Evolutionary conservation across 2,797 vertebrate genomes (phyloP).

Genomic region (Lacerta bilineata): DNA sequence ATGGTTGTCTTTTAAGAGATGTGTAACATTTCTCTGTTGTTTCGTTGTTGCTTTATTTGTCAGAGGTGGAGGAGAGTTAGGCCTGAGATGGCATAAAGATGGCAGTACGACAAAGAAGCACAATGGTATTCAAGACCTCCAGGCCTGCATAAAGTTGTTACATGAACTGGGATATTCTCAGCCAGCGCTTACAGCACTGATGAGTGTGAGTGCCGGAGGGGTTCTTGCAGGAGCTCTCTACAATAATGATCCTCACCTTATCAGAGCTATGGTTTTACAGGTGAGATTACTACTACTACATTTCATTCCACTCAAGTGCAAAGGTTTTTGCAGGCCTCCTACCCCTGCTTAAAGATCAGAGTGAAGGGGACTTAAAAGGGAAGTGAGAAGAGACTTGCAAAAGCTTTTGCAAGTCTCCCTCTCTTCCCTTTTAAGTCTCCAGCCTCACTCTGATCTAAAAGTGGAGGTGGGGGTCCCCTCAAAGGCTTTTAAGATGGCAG

Average conservation of each 20-base stretch:
- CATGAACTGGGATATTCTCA: slow-evolving; percentile 87
- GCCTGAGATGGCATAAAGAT: slow-evolving; percentile 90
- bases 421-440: not conserved
- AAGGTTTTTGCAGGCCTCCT: not conserved
- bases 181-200: slow-evolving; percentile 84
- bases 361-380: no score
- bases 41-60: slow-evolving; percentile 61
- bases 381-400: no score
- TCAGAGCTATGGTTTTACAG: slow-evolving; percentile 88
- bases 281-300: slow-evolving; percentile 75
- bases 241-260: slow-evolving; percentile 86
- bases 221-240: slow-evolving; percentile 92
- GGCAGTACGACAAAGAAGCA: slow-evolving; percentile 87
- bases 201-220: slow-evolving; percentile 92
- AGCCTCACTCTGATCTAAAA: no score
- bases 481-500: no score
- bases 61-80: slow-evolving; percentile 91
- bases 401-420: not conserved
- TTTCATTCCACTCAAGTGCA: not conserved
- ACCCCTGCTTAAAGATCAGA: no score
- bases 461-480: no score
- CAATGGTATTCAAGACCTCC: slow-evolving; percentile 90
- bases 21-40: not conserved
- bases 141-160: slow-evolving; percentile 88
- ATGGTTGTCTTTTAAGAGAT: not conserved